Evolutionary conservation across 1,140 invertebrate species (phyloP).

Genomic region (Sycobia sp.): DNA sequence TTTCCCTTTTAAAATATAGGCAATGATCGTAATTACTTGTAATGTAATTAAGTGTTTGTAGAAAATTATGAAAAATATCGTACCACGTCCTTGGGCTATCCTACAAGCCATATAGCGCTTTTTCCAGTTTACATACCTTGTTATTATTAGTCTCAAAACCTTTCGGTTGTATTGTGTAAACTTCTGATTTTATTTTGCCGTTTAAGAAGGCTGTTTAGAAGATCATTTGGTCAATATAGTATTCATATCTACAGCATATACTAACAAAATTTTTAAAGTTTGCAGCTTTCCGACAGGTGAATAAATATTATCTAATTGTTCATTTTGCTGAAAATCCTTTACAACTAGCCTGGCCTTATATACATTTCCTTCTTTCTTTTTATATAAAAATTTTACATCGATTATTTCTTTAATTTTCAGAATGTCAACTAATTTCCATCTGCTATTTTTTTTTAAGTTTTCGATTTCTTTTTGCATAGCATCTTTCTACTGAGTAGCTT

Average conservation of each 20-base stretch:
- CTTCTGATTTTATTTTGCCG: constrained; percentile 50
- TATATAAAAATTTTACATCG: constrained; percentile 26
- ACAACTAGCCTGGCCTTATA: constrained; percentile 27
- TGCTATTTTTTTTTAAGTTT: constrained; percentile 22
- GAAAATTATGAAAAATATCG: not conserved
- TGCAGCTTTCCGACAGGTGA: constrained; percentile 41
- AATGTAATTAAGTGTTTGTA: not conserved
- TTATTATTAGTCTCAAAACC: not conserved
- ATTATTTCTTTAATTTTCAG: constrained; percentile 17
- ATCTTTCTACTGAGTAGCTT: constrained; percentile 5
- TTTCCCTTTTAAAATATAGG: not conserved
- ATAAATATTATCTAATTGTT: constrained; percentile 43
- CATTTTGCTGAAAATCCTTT: constrained; percentile 32
- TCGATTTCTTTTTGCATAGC: constrained; percentile 17
- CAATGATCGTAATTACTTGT: constrained; percentile 9
- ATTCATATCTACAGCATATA: constrained; percentile 43
- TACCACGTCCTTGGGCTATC: constrained; percentile 13
- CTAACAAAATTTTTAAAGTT: constrained; percentile 42
- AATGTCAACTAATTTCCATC: constrained; percentile 17
- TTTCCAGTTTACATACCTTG: not conserved
- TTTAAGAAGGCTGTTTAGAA: constrained; percentile 51
- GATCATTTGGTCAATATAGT: constrained; percentile 50
- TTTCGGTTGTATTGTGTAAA: constrained; percentile 25
- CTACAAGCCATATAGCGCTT: not conserved
- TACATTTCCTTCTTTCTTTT: constrained; percentile 17